Evolutionary conservation across 2,888 invertebrate genomes (phyloP).

Genomic region (Drosophila siamana): DNA sequence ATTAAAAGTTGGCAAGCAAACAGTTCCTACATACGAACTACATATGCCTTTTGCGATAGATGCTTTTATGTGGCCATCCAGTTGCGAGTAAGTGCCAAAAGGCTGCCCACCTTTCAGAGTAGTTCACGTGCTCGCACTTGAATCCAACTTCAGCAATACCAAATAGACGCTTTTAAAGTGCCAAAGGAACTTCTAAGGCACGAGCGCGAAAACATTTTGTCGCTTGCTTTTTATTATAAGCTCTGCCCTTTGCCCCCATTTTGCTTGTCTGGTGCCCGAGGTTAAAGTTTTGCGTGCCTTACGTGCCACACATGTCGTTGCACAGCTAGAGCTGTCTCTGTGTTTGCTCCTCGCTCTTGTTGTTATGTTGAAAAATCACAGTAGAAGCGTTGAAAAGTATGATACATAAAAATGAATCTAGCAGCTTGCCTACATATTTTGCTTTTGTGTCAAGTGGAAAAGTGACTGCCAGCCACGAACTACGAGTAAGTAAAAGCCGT

Average conservation of each 20-base stretch:
- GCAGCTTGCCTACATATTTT: conserved; percentile 53
- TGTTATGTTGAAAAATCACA: conserved; percentile 56
- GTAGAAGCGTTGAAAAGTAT: conserved; percentile 50
- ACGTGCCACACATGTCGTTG: conserved; percentile 40
- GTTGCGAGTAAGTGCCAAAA: conserved; percentile 29
- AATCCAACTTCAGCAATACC: conserved; percentile 47
- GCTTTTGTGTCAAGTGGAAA: conserved; percentile 68
- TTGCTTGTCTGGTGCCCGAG: conserved; percentile 23
- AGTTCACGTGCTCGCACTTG: conserved; percentile 14
- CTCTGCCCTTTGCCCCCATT: not conserved
- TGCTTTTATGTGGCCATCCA: conserved; percentile 55
- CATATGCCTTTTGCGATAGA: not conserved
- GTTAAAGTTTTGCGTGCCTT: conserved; percentile 52
- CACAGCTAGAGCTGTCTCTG: not conserved
- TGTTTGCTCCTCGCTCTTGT: conserved; percentile 2
- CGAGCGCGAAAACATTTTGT: conserved; percentile 67
- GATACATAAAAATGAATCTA: conserved; percentile 47
- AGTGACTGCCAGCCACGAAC: conserved; percentile 57
- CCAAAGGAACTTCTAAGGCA: conserved; percentile 48
- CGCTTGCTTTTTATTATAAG: conserved; percentile 58
- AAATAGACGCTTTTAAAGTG: conserved; percentile 65
- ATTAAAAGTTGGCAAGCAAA: conserved; percentile 46
- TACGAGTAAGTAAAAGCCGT: conserved; percentile 73
- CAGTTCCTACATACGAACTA: not conserved
- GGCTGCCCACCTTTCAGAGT: conserved; percentile 18